A percentile compares a stretch with the other conserved stretches of the same genome.
phyloP scores from a whole-genome alignment of 2,888 invertebrate species.

The Sinohyriopsis cumingii region DNA sequence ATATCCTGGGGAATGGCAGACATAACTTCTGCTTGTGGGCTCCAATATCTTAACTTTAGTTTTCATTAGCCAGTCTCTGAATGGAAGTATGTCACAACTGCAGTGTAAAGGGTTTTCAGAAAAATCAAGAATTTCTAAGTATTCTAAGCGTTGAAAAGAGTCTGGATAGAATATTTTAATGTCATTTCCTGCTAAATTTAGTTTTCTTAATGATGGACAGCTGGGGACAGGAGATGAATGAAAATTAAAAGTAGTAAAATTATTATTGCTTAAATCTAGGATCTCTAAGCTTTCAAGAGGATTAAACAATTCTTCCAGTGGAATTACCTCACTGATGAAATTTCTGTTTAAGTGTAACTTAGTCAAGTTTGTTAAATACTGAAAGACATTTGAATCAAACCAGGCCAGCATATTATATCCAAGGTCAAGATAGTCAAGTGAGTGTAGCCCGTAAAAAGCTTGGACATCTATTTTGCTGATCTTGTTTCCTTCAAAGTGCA shows the following conservation, averaged over 20 bases:
- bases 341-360: conserved; percentile 46
- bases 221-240: conserved; percentile 38
- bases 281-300: conserved; percentile 34
- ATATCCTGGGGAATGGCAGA: conserved; percentile 48
- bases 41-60: conserved; percentile 35
- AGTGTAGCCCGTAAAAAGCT: conserved; percentile 53
- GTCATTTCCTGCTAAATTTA: conserved; percentile 49
- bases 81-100: conserved; percentile 55
- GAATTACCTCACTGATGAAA: conserved; percentile 24
- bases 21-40: conserved; percentile 46
- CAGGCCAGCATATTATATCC: conserved; percentile 46
- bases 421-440: conserved; percentile 49
- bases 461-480: conserved; percentile 46
- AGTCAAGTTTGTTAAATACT: conserved; percentile 45
- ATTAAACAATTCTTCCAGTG: conserved; percentile 31
- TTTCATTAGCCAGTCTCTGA: conserved; percentile 54
- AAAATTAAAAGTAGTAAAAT: conserved; percentile 41
- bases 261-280: conserved; percentile 57
- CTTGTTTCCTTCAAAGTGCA: conserved; percentile 53
- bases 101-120: conserved; percentile 61
- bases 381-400: conserved; percentile 45
- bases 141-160: conserved; percentile 41
- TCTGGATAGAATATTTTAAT: conserved; percentile 38
- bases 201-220: conserved; percentile 35
- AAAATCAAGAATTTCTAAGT: conserved; percentile 53